Evolutionary conservation across 2,113 vertebrate species (phyloP).

Genomic region (human (Homo sapiens)): DNA sequence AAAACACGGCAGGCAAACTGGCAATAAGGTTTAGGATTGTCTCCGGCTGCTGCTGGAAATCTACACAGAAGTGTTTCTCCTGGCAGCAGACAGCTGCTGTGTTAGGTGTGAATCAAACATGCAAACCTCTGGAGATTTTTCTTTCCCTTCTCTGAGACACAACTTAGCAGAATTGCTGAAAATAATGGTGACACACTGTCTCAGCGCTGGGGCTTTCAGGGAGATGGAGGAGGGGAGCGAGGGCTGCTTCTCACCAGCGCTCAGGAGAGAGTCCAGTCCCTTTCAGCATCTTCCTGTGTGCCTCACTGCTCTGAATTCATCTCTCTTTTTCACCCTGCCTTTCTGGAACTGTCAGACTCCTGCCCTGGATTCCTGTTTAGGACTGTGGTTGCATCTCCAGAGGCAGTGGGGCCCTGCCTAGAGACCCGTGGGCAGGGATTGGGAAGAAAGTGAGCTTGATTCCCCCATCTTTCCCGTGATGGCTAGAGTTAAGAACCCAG

Average conservation of each 20-base stretch:
- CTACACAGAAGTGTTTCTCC: background rate
- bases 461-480: background rate
- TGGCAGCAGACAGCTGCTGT: constrained; percentile 16
- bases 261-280: background rate
- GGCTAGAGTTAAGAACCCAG: background rate
- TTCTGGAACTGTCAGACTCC: background rate
- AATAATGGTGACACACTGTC: constrained; percentile 43
- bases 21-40: background rate
- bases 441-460: background rate
- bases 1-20: background rate
- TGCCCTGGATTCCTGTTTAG: background rate
- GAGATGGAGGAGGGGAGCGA: background rate
- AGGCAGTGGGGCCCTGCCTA: background rate
- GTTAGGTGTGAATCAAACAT: constrained; percentile 68
- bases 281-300: rapidly evolving
- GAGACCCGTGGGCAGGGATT: background rate
- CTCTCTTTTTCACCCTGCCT: background rate
- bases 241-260: background rate
- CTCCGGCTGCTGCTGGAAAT: background rate
- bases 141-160: constrained; percentile 37
- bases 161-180: constrained; percentile 53
- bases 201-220: background rate
- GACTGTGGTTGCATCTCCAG: background rate
- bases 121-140: constrained; percentile 67
- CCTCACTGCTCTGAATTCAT: too few relatives aligned